phyloP scores from a whole-genome alignment of 37 sponge, comb jelly and placozoan genomes.

The Crambe crambe region DNA sequence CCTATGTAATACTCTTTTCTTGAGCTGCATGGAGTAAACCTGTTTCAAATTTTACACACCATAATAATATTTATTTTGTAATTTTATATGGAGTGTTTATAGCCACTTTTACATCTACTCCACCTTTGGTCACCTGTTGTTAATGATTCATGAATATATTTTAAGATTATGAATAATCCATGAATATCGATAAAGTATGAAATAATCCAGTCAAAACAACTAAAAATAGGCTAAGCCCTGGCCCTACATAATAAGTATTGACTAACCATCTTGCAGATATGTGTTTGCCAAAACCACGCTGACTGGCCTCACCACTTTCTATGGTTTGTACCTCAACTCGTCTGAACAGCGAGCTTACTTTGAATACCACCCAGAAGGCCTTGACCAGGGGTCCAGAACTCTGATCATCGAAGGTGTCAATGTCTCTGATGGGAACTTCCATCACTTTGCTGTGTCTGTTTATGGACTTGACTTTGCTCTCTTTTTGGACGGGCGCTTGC shows the following conservation, averaged over 20 bases:
- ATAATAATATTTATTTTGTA: too few species aligned
- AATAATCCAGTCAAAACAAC: neutral
- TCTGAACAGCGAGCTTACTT: conserved; percentile 26
- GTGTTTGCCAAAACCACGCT: conserved; percentile 70
- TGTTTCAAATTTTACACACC: too few species aligned
- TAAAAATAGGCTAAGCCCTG: neutral
- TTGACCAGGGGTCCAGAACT: conserved; percentile 45
- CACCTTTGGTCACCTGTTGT: too few species aligned
- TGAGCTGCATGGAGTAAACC: too few species aligned
- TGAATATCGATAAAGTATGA: too few species aligned
- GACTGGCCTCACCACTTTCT: conserved; percentile 45
- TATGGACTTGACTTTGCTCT: conserved; percentile 34
- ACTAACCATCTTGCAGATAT: conserved; percentile 44
- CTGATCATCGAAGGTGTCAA: conserved; percentile 37
- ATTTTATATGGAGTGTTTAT: too few species aligned
- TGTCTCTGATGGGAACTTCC: conserved; percentile 31
- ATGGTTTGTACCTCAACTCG: conserved; percentile 45
- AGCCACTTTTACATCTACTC: too few species aligned
- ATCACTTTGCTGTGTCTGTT: conserved; percentile 64
- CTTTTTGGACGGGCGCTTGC: conserved; percentile 55
- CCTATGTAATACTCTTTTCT: too few species aligned
- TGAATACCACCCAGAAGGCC: conserved; percentile 62
- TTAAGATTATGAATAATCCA: too few species aligned
- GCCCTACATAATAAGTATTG: too few species aligned
- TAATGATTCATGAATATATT: too few species aligned